Base-by-base conservation (phyloP, 1,140 invertebrate genomes). In the Battus philenor region DNA sequence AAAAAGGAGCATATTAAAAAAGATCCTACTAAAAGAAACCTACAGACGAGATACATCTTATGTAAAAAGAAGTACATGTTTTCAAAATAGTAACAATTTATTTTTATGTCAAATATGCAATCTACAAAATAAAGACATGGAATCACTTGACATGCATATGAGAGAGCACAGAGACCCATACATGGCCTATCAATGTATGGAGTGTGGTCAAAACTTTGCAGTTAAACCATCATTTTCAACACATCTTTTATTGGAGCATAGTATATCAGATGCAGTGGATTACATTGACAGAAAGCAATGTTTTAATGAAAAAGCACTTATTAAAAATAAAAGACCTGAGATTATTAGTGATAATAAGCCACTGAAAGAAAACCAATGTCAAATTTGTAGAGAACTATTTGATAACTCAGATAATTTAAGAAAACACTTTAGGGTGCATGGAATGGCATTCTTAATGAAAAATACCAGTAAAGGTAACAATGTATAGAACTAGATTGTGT, bases 181-280 rank as follows among this genome's bases (percentile, higher is more conserved):
- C 12, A 89, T 86, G 41, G 85, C 88, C 29, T 91, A 89, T 59
- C 86, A 91, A 43, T 92, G 91, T 59, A 74, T 91, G 63, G 91
- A 92, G 62, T 92, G 91, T 59, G 91, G 90, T 1, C 86, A 90
- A 47, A 90, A 90, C 68, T 92, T 92, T 62, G 88, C 90, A 8
- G 90, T 90, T 0, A 89, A 88, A 46, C 88, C 88, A 2, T 90
- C 90, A 29, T 84, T 92, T 41, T 84, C 88, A 4, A 92, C 89
- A 69, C 91, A 92, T 73, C 72, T 92, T 4, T 74, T 88, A 45
- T 85, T 90, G 24, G 87, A 86, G 52, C 91, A 92, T 62, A 71
- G 82, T 16, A 88, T 92, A 36, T 58, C 67, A 1, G 77, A 91
- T 80, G 80, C 86, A 7, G 85, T 89, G 2, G 59, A 59, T 6